phyloP scores from a whole-genome alignment of 1,140 invertebrate genomes.

The Drosophila subobscura region DNA sequence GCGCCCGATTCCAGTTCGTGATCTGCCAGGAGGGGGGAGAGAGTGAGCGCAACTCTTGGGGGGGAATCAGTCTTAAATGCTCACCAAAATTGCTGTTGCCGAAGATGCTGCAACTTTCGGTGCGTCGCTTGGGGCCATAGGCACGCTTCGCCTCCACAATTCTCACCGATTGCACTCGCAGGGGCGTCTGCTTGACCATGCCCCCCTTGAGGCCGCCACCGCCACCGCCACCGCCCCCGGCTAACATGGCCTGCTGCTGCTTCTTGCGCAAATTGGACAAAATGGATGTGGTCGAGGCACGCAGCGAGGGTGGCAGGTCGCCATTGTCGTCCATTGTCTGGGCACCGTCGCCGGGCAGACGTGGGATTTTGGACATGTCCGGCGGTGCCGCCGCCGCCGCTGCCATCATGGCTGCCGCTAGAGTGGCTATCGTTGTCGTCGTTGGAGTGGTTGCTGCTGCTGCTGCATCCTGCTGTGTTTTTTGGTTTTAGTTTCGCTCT shows the following conservation, averaged over 20 bases:
- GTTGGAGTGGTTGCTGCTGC: conserved; percentile 6
- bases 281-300: conserved; percentile 73
- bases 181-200: conserved; percentile 66
- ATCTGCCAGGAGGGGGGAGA: conserved; percentile 21
- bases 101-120: conserved; percentile 82
- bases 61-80: conserved; percentile 3
- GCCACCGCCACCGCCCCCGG: conserved; percentile 21
- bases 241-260: conserved; percentile 63
- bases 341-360: conserved; percentile 84
- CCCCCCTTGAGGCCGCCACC: conserved; percentile 6
- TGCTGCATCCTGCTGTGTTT: conserved; percentile 60
- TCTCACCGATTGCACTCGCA: conserved; percentile 78
- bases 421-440: conserved; percentile 36
- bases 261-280: conserved; percentile 74
- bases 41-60: too few relatives aligned
- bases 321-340: conserved; percentile 72
- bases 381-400: conserved; percentile 1
- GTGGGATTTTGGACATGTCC: conserved; percentile 83
- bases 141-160: conserved; percentile 75
- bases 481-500: conserved; percentile 62
- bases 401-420: conserved; percentile 9
- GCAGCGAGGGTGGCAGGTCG: conserved; percentile 68
- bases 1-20: conserved; percentile 66
- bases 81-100: conserved; percentile 79
- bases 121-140: conserved; percentile 74